These are phyloP conservation scores for Cyprinodon tularosa DNA, from an alignment of 2,113 vertebrate species.

Conservation along the genomic window DNA sequence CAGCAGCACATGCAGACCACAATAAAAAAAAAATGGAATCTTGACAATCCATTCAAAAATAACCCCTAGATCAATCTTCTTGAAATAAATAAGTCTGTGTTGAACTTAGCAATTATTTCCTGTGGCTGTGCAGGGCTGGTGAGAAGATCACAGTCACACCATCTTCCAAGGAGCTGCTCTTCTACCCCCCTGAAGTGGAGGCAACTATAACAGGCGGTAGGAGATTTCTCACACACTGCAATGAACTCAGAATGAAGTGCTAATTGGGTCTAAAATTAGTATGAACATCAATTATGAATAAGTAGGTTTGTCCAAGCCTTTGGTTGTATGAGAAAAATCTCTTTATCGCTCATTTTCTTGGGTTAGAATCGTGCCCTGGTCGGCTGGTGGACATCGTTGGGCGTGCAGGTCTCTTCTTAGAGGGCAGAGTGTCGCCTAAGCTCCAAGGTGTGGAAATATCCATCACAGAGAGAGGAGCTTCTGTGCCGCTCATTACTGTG, in stretches of 20 bases:
- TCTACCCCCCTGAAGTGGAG: constrained; percentile 94
- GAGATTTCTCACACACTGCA: background rate
- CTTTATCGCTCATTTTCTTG: background rate
- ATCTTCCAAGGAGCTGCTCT: constrained; percentile 94
- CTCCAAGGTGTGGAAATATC: constrained; percentile 93
- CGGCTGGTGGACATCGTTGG: constrained; percentile 91
- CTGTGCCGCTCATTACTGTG: constrained; percentile 86
- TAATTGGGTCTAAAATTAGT: background rate
- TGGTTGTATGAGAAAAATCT: background rate
- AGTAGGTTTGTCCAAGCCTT: background rate
- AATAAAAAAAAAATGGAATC: background rate
- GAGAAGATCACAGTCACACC: constrained; percentile 96
- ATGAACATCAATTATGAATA: background rate
- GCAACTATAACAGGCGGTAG: constrained; percentile 93
- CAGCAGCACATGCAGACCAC: background rate
- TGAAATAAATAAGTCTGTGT: background rate
- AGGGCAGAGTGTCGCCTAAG: constrained; percentile 89
- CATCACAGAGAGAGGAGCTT: constrained; percentile 87
- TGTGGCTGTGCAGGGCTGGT: constrained; percentile 83
- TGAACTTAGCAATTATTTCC: constrained; percentile 4
- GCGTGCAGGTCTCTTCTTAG: constrained; percentile 93
- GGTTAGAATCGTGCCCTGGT: constrained; percentile 92
- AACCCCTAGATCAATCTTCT: background rate
- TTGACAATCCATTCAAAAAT: background rate
- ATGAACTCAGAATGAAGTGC: background rate